These are phyloP conservation scores for Ateles fusciceps DNA, from an alignment of 2,797 vertebrate species.

Conservation along the genomic window DNA sequence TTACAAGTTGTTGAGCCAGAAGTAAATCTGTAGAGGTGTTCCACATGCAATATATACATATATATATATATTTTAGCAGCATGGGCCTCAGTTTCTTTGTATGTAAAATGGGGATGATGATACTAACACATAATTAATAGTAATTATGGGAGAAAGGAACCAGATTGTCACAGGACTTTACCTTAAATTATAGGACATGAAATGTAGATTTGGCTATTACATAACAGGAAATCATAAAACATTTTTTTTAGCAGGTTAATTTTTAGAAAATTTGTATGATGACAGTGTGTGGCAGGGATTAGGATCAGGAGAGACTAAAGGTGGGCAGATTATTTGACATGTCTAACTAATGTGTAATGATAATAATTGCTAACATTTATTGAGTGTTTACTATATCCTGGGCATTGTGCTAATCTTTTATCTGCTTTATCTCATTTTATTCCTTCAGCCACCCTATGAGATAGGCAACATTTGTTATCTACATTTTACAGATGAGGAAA, in stretches of 20 bases:
- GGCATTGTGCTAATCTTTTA: background rate
- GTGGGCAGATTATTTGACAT: background rate
- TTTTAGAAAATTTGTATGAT: background rate
- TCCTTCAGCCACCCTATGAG: background rate
- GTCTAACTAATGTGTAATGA: background rate
- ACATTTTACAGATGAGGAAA: constrained; percentile 22
- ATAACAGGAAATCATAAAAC: background rate
- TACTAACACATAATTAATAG: background rate
- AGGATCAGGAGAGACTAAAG: background rate
- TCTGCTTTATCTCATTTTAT: background rate
- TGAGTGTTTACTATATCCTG: background rate
- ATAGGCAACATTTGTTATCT: background rate
- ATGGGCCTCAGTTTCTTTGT: constrained; percentile 7
- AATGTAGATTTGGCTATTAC: background rate
- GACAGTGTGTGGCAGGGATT: background rate
- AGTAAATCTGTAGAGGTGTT: background rate
- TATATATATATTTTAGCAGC: background rate
- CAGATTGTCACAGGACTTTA: background rate
- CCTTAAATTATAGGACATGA: background rate
- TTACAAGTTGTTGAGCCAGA: constrained; percentile 10
- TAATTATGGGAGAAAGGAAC: background rate
- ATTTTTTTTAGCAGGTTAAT: background rate
- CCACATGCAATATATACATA: background rate
- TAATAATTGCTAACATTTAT: constrained; percentile 6
- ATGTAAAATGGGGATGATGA: background rate